Conservation (phyloP, 2,113 vertebrate genomes). For the Saccopteryx leptura region DNA sequence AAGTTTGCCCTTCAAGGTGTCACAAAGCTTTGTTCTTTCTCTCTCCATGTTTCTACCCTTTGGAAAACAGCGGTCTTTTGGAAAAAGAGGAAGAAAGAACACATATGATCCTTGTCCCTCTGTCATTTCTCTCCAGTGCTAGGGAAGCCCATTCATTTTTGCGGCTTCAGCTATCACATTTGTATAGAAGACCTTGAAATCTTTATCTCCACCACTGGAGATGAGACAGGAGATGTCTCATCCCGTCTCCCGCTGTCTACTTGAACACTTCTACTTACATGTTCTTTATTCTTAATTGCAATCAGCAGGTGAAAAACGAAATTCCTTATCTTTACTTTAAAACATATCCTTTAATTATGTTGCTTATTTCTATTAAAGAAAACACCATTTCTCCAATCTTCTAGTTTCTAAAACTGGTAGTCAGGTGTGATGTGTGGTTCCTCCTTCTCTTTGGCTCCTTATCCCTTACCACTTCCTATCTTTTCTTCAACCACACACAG, state of each 20-base stretch:
- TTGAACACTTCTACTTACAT: not conserved
- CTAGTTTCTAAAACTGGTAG: not conserved
- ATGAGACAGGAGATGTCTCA: no score
- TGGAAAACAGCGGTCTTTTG: not conserved
- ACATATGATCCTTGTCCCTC: not conserved
- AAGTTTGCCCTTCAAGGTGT: not conserved
- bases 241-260: not conserved
- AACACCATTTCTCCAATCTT: not conserved
- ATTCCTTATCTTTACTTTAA: not conserved
- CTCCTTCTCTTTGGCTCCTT: not conserved
- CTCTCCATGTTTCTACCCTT: not conserved
- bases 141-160: not conserved
- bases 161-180: not conserved
- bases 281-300: not conserved
- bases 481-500: not conserved
- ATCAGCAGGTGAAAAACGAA: not conserved
- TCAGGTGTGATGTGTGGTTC: not conserved
- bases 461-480: not conserved
- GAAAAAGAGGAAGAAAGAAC: not conserved
- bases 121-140: not conserved
- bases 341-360: not conserved
- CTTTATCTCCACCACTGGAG: not conserved
- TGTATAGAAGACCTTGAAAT: not conserved
- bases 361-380: not conserved
- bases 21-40: not conserved